These are phyloP conservation scores for Apocrypta bakeri DNA, from an alignment of 1,140 invertebrate genomes.

Conservation along the genomic window DNA sequence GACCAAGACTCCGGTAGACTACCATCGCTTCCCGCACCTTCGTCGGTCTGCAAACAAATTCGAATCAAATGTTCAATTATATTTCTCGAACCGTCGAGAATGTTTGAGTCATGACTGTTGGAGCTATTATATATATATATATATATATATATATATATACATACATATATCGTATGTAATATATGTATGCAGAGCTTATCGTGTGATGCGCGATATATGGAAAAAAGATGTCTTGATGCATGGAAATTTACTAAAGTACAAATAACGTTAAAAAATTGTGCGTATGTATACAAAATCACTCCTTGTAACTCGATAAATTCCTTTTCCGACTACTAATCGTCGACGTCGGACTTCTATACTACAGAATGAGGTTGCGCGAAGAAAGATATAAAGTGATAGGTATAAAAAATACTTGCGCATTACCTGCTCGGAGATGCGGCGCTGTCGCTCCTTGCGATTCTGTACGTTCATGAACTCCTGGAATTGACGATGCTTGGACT, in stretches of 20 bases:
- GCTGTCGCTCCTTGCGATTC: slow-evolving; percentile 63
- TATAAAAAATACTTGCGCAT: slow-evolving; percentile 57
- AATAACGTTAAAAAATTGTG: no score
- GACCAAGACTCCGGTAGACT: slow-evolving; percentile 71
- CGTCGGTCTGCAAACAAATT: slow-evolving; percentile 66
- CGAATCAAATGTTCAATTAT: slow-evolving; percentile 14
- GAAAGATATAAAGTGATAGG: not conserved
- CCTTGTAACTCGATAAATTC: not conserved
- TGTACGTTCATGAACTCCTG: slow-evolving; percentile 71
- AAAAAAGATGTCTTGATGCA: no score
- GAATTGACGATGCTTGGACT: slow-evolving; percentile 72
- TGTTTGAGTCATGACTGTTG: not conserved
- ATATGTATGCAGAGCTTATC: no score
- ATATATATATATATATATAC: not conserved
- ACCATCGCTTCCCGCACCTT: slow-evolving; percentile 63
- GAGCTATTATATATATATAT: not conserved
- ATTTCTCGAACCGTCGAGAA: not conserved
- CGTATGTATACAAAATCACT: not conserved
- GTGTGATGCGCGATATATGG: no score
- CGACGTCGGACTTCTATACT: not conserved
- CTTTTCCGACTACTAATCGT: not conserved
- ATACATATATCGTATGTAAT: not conserved
- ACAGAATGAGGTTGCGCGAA: no score
- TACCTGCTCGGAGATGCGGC: slow-evolving; percentile 68
- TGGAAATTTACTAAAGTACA: no score